Percentiles rank a stretch among this genome's conserved stretches.
Evolutionary conservation across 1,140 invertebrate genomes (phyloP).

Genomic region (Belonocnema kinseyi): DNA sequence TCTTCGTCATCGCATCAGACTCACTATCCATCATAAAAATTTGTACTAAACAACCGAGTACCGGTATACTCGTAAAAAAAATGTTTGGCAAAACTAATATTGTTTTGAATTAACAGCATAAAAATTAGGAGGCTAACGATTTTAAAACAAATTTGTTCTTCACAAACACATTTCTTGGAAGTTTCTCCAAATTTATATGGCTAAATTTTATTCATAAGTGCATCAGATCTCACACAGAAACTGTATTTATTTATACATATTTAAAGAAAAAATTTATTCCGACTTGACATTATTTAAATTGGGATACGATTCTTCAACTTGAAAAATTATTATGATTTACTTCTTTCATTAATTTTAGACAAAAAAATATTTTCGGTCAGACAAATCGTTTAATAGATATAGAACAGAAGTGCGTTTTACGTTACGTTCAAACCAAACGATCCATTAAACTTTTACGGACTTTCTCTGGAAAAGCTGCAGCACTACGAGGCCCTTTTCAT

Average conservation of each 20-base stretch:
- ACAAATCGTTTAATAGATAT: conserved; percentile 24
- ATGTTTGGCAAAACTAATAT: too few species aligned
- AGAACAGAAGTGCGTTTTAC: conserved; percentile 27
- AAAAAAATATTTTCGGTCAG: conserved; percentile 35
- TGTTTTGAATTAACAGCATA: too few species aligned
- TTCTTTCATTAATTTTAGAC: neutral
- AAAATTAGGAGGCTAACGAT: too few species aligned
- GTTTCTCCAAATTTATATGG: neutral
- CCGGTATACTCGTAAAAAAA: too few species aligned
- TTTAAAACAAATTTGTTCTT: too few species aligned
- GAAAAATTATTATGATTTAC: too few species aligned
- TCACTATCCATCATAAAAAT: neutral
- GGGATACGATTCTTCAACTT: too few species aligned
- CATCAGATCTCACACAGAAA: conserved; percentile 13
- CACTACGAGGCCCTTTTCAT: conserved; percentile 16
- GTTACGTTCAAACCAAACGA: conserved; percentile 28
- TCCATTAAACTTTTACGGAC: conserved; percentile 41
- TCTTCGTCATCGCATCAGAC: conserved; percentile 19
- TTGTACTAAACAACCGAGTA: too few species aligned
- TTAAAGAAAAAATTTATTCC: too few species aligned
- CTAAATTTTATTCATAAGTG: neutral
- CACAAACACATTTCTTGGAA: too few species aligned
- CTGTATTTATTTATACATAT: neutral
- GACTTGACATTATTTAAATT: too few species aligned
- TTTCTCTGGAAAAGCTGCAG: conserved; percentile 23